A percentile compares a stretch with the other conserved stretches of the same genome.
Evolutionary conservation across 2,888 invertebrate species (phyloP).

Genomic region (Limnephilus rhombicus): DNA sequence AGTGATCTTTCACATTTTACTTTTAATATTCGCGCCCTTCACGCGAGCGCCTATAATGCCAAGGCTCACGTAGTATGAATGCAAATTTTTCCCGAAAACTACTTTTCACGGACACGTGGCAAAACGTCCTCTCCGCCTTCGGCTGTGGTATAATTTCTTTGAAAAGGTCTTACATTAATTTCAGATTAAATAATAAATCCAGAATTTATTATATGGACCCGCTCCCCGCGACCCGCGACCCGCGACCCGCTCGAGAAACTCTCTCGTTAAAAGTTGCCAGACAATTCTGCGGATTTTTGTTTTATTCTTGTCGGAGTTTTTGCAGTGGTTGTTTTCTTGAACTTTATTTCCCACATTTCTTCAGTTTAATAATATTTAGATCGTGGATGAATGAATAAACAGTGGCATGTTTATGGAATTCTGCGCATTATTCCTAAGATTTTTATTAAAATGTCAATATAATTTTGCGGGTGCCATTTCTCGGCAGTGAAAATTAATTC

Average conservation of each 20-base stretch:
- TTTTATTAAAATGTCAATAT: no score
- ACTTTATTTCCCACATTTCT: not conserved
- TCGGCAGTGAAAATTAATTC: no score
- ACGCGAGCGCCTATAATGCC: not conserved
- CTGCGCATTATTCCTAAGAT: not conserved
- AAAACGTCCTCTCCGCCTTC: not conserved
- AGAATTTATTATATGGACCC: not conserved
- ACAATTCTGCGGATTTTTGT: not conserved
- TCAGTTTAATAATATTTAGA: not conserved
- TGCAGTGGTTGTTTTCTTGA: not conserved
- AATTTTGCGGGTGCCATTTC: no score
- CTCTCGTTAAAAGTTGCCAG: not conserved
- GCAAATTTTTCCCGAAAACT: not conserved
- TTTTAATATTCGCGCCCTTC: not conserved
- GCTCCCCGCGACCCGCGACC: no score
- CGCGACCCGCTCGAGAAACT: not conserved
- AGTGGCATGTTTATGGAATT: not conserved
- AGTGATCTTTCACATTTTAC: no score
- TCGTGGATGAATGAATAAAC: not conserved
- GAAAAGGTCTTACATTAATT: not conserved
- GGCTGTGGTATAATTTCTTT: not conserved
- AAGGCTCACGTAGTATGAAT: not conserved
- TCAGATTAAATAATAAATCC: not conserved
- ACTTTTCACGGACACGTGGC: not conserved
- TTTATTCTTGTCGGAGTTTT: not conserved